Conservation (phyloP, 2,888 invertebrate genomes). For the Agrotis exclamationis region DNA sequence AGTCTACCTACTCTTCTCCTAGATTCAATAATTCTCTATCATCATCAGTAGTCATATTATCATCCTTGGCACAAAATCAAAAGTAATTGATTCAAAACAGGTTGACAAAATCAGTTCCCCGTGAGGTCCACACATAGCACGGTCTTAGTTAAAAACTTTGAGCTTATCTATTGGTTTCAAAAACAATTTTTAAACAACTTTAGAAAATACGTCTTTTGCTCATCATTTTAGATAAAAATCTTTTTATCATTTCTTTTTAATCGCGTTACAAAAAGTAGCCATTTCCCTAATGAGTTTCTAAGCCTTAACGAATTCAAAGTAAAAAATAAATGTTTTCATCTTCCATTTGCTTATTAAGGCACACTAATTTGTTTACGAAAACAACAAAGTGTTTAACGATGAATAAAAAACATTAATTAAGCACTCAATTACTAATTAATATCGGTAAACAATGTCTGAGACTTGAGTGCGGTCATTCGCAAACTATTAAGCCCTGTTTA, state of each 20-base stretch:
- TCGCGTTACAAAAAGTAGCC: not conserved
- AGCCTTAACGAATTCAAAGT: not conserved
- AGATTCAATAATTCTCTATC: no score
- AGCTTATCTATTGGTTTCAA: no score
- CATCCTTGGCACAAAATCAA: no score
- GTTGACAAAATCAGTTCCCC: no score
- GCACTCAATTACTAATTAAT: constrained; percentile 33
- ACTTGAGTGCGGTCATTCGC: constrained; percentile 30
- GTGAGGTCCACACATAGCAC: no score
- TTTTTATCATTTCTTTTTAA: not conserved
- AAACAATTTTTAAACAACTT: no score
- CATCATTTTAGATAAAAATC: no score
- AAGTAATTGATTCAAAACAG: no score
- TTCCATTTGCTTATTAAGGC: constrained; percentile 11
- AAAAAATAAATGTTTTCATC: not conserved
- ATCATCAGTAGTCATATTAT: no score
- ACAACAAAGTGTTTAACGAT: constrained; percentile 21
- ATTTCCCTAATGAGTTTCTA: not conserved
- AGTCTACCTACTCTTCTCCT: no score
- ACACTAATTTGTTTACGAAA: constrained; percentile 40
- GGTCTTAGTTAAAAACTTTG: no score
- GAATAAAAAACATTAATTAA: constrained; percentile 40
- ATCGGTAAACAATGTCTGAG: constrained; percentile 40
- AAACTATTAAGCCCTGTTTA: constrained; percentile 42
- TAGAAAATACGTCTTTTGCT: no score